Conservation (phyloP, 2,113 vertebrate genomes). For the Elanus axillaris region DNA sequence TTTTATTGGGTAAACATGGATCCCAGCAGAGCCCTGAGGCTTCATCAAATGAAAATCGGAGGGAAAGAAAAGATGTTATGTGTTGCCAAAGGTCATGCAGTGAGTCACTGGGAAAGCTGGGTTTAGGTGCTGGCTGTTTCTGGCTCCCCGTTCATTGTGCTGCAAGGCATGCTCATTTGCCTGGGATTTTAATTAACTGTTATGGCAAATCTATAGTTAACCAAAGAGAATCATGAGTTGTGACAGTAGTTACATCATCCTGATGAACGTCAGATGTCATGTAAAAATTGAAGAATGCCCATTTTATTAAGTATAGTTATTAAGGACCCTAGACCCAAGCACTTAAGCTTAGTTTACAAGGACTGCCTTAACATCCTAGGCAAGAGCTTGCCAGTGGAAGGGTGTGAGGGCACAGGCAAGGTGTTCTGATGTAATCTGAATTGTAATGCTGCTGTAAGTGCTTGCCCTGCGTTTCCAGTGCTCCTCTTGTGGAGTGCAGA, state of each 20-base stretch:
- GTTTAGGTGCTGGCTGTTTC: background rate
- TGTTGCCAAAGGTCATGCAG: background rate
- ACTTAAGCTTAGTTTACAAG: background rate
- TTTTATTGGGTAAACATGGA: background rate
- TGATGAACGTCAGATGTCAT: background rate
- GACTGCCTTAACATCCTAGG: background rate
- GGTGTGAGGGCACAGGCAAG: background rate
- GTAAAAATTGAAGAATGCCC: background rate
- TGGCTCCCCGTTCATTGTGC: background rate
- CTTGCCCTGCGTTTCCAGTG: background rate
- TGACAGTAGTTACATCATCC: background rate
- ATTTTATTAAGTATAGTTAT: background rate
- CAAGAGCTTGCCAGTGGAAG: background rate
- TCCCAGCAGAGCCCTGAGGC: background rate
- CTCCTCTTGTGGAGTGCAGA: background rate
- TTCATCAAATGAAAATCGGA: background rate
- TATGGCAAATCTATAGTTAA: background rate
- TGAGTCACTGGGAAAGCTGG: conserved; percentile 37
- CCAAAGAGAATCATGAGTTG: background rate
- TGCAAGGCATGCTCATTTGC: background rate
- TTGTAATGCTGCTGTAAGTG: rapidly evolving
- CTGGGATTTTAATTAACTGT: background rate
- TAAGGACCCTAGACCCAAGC: background rate
- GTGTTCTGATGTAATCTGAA: rapidly evolving
- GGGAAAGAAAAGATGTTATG: background rate